Percentiles rank a stretch among this genome's conserved stretches.
phyloP scores from a whole-genome alignment of 2,797 vertebrate genomes.

The Anolis apletophallus region DNA sequence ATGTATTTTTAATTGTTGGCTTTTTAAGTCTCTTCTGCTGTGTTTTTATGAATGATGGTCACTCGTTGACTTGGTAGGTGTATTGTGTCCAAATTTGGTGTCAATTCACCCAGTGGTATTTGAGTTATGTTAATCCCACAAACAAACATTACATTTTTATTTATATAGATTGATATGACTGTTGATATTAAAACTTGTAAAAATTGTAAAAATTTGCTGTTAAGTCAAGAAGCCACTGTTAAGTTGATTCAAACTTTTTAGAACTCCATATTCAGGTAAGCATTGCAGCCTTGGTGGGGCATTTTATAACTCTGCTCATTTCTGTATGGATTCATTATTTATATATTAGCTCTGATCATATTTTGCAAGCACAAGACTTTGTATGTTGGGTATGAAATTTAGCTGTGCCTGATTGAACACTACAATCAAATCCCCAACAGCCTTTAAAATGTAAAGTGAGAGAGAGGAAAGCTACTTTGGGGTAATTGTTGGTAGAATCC shows the following conservation, averaged over 20 bases:
- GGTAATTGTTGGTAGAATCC: neutral
- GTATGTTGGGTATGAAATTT: neutral
- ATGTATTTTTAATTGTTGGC: too few species aligned
- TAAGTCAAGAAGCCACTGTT: neutral
- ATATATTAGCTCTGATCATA: neutral
- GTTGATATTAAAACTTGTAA: neutral
- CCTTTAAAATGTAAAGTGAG: neutral
- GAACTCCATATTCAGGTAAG: neutral
- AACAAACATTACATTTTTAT: too few species aligned
- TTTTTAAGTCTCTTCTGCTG: too few species aligned
- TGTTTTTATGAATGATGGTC: too few species aligned
- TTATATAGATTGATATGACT: too few species aligned
- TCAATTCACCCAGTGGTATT: too few species aligned
- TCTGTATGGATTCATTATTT: neutral
- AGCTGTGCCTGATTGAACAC: neutral
- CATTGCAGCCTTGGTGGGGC: neutral
- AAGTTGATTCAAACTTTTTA: neutral
- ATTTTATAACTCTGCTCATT: neutral
- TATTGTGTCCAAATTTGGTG: too few species aligned
- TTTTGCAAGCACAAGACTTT: neutral
- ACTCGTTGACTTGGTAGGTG: too few species aligned
- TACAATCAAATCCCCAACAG: neutral
- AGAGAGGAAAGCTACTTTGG: neutral
- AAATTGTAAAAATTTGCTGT: neutral
- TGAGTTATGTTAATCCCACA: too few species aligned